phyloP scores from a whole-genome alignment of 2,888 invertebrate species.

The Operophtera brumata region DNA sequence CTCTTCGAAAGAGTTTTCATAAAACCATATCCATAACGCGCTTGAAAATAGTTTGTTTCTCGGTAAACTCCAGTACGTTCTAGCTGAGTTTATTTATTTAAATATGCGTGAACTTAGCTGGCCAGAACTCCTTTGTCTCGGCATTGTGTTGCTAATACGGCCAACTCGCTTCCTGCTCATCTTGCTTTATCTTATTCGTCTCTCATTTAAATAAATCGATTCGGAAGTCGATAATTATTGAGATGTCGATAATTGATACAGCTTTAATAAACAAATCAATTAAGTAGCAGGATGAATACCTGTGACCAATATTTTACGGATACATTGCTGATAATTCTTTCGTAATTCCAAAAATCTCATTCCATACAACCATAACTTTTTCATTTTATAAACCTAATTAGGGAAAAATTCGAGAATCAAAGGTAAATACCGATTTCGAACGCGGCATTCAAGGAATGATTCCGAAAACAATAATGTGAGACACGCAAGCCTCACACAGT shows the following conservation, averaged over 20 bases:
- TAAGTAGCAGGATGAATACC: neutral
- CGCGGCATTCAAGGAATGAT: slow-evolving; percentile 47
- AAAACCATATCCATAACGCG: slow-evolving; percentile 33
- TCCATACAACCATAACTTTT: slow-evolving; percentile 27
- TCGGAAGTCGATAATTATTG: slow-evolving; percentile 9
- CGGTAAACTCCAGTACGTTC: slow-evolving; percentile 51
- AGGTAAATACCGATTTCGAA: slow-evolving; percentile 43
- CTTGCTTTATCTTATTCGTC: slow-evolving; percentile 34
- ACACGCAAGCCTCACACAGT: slow-evolving; percentile 55
- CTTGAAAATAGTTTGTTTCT: slow-evolving; percentile 30
- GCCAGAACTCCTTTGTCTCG: slow-evolving; percentile 63
- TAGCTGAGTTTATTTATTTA: slow-evolving; percentile 71
- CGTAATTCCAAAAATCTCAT: slow-evolving; percentile 22
- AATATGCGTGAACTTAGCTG: slow-evolving; percentile 69
- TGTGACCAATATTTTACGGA: slow-evolving; percentile 10
- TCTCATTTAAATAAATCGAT: slow-evolving; percentile 23
- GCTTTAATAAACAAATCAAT: slow-evolving; percentile 10
- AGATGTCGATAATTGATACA: too few species aligned
- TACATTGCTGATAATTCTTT: slow-evolving; percentile 15
- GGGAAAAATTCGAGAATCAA: slow-evolving; percentile 42
- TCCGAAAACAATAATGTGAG: slow-evolving; percentile 44
- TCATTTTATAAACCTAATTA: slow-evolving; percentile 47
- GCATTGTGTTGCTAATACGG: slow-evolving; percentile 55
- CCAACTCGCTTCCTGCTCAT: slow-evolving; percentile 54
- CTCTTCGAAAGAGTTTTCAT: slow-evolving; percentile 2